Evolutionary conservation across 2,113 vertebrate genomes (phyloP), one percentile per base, ranked within the genome.

Genomic region (Syngnathus typhle): DNA sequence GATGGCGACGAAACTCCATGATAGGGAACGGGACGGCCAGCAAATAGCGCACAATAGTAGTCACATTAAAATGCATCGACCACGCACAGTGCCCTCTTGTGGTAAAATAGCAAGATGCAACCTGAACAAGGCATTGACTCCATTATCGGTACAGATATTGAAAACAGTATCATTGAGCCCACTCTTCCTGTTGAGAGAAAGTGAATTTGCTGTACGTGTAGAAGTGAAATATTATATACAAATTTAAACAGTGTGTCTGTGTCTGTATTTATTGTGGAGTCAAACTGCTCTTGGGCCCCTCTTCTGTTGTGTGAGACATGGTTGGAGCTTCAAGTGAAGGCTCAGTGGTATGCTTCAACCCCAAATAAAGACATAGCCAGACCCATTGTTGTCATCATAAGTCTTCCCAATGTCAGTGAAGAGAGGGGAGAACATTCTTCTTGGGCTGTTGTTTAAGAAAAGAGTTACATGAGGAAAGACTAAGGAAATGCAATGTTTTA

Each of bases 331-430:
- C 58, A 43, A 60, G 80, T 59, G 73, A 81, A 76, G 80, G 79
- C 70, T 80, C 58, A n/a, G 21, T 60, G 72, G 71, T 70, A 76
- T 41, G 49, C 84, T 86, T 60, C 81, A 88, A 77, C 76, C 84
- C 85, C 89, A 90, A 90, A 90, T 90, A 90, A 89, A 90, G 87
- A 85, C 88, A 90, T 87, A 68, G 83, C 65, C 75, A 70, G n/a
- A 67, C 4, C 61, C 72, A 75, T 83, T 89, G 84, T 85, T 90
- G 83, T 83, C 77, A 75, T 83, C 74, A 83, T 70, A 32, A 46
- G 76, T 79, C 73, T 84, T 83, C 69, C 77, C 79, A 81, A 75
- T 87, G 87, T 87, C 89, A 84, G 70, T 44, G 59, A 61, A 39
- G 36, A 11, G 61, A 81, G 84, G 79, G 87, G 73, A 65, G 77